Evolutionary conservation across 2,888 invertebrate genomes (phyloP), one percentile per base, ranked within the genome.

Genomic region (Galeruca laticollis): DNA sequence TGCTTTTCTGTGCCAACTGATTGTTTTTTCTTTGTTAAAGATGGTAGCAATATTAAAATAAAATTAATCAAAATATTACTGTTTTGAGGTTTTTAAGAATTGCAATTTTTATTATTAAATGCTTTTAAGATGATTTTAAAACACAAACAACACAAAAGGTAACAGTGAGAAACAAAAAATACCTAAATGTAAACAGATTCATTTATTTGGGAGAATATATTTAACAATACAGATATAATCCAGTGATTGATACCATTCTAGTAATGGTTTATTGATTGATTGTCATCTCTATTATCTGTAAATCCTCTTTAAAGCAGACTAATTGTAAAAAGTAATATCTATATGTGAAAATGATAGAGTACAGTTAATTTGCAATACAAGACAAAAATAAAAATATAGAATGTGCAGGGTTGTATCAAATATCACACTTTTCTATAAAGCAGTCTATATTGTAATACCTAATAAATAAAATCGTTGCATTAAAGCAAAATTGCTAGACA

Each of bases 381-480:
- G 33, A 57, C n/a, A 37, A 33, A 57, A 57, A 57, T 54, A 56
- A 56, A 31, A 33, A 18, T 15, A 56, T 54, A 21, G n/a, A 26
- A 31, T 57, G 33, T 57, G 35, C 56, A 57, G 56, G 56, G 56
- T 35, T 35, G 56, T 57, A 57, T 57, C 35, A 18, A 18, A 57
- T 57, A 57, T 57, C 33, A 57, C 31, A 54, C 56, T 20, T 57
- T 56, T 54, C 31, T 33, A 6, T 54, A 54, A 54, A 54, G 26
- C 31, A 31, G 54, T 54, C 21, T 51, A 20, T 31, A 54, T 31
- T 31, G 21, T 26, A 54, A 54, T 54, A 54, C 11, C 11, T 26
- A 54, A 54, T 54, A 54, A 54, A 57, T 57, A 57, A 35, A 57
- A 57, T 57, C 15, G 31, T 57, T 35, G 56, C 35, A 57, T 26